These are phyloP conservation scores for Sitta carolinensis DNA, from an alignment of 2,797 vertebrate species.

Conservation along the genomic window DNA sequence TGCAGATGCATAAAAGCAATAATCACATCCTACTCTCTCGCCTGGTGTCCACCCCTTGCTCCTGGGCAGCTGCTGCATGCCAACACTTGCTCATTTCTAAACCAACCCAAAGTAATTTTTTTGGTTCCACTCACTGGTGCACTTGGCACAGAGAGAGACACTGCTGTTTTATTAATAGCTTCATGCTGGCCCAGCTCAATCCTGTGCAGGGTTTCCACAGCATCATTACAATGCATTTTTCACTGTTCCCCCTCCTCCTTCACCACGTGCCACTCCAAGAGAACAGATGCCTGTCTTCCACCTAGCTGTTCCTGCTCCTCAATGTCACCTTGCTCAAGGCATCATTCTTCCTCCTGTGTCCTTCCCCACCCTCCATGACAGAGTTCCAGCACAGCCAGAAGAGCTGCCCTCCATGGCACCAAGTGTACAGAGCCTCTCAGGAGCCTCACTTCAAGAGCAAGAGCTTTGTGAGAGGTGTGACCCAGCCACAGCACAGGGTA, in stretches of 20 bases:
- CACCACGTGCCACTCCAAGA: neutral
- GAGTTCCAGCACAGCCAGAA: neutral
- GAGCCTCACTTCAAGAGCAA: neutral
- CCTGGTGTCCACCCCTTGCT: neutral
- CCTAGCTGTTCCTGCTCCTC: neutral
- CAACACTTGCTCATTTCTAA: conserved; percentile 29
- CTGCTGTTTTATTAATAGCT: conserved; percentile 62
- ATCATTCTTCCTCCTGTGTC: neutral
- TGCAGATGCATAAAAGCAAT: neutral
- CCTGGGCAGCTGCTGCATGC: conserved; percentile 20
- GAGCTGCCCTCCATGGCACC: neutral
- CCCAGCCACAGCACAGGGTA: neutral
- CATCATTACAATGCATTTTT: conserved; percentile 3
- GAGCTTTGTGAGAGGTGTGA: neutral
- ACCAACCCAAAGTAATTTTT: conserved; percentile 5
- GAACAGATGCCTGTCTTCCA: neutral
- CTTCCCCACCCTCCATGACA: neutral
- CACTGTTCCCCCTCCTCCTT: neutral
- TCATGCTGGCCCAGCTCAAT: conserved; percentile 21
- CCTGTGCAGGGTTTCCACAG: conserved; percentile 23
- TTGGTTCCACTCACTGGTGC: conserved; percentile 30
- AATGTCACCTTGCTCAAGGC: conserved; percentile 3
- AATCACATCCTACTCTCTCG: neutral
- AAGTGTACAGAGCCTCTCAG: neutral
- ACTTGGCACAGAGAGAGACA: conserved; percentile 15